Percentiles rank a stretch among this genome's conserved stretches.
Evolutionary conservation across 1,140 invertebrate species (phyloP).

Genomic region (Wiebesia pumilae): DNA sequence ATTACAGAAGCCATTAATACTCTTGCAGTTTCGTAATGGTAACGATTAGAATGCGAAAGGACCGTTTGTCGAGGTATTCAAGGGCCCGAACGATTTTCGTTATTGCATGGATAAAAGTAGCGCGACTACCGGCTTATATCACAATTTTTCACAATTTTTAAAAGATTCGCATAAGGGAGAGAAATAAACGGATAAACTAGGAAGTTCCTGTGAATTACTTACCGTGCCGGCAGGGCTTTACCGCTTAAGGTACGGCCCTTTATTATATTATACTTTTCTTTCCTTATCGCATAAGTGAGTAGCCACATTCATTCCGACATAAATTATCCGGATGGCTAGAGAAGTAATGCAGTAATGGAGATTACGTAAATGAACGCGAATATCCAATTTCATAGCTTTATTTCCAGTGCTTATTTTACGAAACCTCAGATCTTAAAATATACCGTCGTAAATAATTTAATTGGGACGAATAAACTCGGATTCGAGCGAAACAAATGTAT

Average conservation of each 20-base stretch:
- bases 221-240: background rate
- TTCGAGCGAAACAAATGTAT: background rate
- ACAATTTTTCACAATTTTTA: slow-evolving; percentile 14
- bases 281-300: background rate
- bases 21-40: background rate
- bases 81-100: background rate
- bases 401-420: slow-evolving; percentile 6
- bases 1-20: background rate
- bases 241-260: background rate
- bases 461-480: background rate
- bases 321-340: background rate
- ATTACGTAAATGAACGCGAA: slow-evolving; percentile 14
- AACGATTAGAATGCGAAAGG: background rate
- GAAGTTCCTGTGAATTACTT: slow-evolving; percentile 13
- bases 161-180: background rate
- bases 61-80: background rate
- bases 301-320: background rate
- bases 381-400: slow-evolving; percentile 23
- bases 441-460: slow-evolving; percentile 10
- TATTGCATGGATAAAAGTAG: background rate
- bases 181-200: background rate
- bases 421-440: background rate
- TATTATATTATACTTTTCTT: background rate
- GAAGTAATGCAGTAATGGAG: slow-evolving; percentile 15
- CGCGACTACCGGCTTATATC: background rate